Base-by-base conservation (phyloP, 37 sponge, comb jelly and placozoan genomes). In the Lycopodina hypogea region DNA sequence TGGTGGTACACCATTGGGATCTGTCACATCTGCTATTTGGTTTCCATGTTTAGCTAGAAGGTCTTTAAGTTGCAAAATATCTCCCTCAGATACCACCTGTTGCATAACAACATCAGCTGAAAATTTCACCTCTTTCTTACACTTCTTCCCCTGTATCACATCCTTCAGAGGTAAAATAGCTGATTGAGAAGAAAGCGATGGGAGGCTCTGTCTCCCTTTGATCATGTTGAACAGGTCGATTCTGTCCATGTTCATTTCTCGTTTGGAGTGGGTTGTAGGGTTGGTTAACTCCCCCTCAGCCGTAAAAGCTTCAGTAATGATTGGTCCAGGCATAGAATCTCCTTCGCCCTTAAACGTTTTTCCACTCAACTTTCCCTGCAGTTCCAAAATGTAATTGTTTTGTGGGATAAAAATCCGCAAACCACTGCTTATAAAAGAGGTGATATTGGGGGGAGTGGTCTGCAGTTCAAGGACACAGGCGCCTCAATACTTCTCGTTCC, bases 1-100 rank as follows among this genome's bases (percentile, higher is more conserved):
- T 39, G 81, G 84, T 28, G 92, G 81, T 0, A 91, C 76, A 17
- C 87, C 81, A 50, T 72, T 75, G 14, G 92, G 87, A 18, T 91
- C 92, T 35, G 58, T 28, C 53, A 80, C 79, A 42, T 83, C 71
- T 19, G 83, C 81, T 11, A 80, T 51, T 0, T 32, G 18, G 21
- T 33, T 65, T 26, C 92, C 92, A 69, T 77, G 42, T 8, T 80
- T 42, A n/a, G 48, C 15, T 6, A 87, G 40, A 30, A 91, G 76
- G 68, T 64, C 56, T 50, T 70, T 79, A 45, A 91, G 56, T 63
- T 91, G 87, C 22, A 59, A 14, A 65, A 87, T 19, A 68, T 91
- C 88, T 28, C 92, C 92, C 0, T 83, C 81, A 19, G 81, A 68
- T 45, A 91, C 78, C 22, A 76, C 74, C 51, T 87, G 87, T 74